These are phyloP conservation scores for Rhea pennata DNA, from an alignment of 2,113 vertebrate genomes.

Conservation along the genomic window DNA sequence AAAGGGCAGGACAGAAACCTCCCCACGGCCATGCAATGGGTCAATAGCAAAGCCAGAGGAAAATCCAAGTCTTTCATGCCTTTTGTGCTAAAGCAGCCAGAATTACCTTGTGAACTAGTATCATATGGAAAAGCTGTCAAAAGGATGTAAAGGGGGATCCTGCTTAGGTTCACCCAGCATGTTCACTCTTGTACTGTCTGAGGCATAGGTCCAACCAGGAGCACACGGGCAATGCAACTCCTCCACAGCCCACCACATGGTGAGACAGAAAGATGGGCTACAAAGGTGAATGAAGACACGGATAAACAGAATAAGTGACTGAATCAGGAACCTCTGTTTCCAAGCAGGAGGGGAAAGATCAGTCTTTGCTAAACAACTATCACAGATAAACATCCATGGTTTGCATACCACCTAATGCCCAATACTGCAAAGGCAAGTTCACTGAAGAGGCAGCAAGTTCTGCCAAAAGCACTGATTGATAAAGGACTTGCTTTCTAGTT, in stretches of 20 bases:
- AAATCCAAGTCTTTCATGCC: not conserved
- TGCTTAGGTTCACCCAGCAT: not conserved
- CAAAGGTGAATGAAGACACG: not conserved
- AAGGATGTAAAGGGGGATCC: not conserved
- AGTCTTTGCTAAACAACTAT: not conserved
- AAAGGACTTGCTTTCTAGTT: not conserved
- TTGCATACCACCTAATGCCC: no score
- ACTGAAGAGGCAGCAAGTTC: not conserved
- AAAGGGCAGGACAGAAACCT: not conserved
- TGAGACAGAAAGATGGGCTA: not conserved
- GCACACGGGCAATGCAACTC: not conserved
- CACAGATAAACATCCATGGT: not conserved
- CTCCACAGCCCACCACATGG: fast-evolving
- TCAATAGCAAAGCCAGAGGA: not conserved
- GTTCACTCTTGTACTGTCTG: not conserved
- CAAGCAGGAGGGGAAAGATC: not conserved
- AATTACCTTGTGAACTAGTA: not conserved
- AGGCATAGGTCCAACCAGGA: not conserved
- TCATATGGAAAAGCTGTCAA: not conserved
- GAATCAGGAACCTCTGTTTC: not conserved
- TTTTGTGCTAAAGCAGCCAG: not conserved
- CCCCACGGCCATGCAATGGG: not conserved
- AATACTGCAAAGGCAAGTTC: not conserved
- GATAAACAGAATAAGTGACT: not conserved
- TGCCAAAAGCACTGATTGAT: not conserved